These are phyloP conservation scores for Rhodeus uyekii DNA, from an alignment of 2,797 vertebrate species.

Conservation along the genomic window DNA sequence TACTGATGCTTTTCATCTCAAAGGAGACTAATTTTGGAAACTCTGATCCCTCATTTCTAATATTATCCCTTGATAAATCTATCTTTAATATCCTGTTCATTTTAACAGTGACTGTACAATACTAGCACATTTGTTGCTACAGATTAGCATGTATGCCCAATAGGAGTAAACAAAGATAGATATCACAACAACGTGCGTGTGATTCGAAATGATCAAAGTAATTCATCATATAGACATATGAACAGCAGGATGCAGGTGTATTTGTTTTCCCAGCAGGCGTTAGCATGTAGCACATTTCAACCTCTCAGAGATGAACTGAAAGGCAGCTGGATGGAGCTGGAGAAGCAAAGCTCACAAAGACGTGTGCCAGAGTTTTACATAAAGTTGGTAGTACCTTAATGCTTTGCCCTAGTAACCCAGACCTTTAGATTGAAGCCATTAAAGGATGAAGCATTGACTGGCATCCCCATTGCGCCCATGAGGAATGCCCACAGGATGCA, in stretches of 20 bases:
- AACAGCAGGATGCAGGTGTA: background rate
- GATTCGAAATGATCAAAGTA: background rate
- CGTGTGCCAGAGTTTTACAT: background rate
- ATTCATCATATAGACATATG: background rate
- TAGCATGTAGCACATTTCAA: background rate
- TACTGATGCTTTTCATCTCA: background rate
- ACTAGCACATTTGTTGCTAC: background rate
- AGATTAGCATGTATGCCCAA: background rate
- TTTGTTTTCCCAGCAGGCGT: background rate
- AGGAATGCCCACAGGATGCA: background rate
- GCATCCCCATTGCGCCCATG: background rate
- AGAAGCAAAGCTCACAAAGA: background rate
- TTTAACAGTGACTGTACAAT: background rate
- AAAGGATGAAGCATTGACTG: background rate
- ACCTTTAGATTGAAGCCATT: background rate
- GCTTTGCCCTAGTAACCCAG: constrained; percentile 1
- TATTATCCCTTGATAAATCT: background rate
- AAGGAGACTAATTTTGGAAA: constrained; percentile 1
- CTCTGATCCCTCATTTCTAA: background rate
- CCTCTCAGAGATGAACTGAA: background rate
- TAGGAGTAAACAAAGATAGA: background rate
- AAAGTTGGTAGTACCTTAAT: background rate
- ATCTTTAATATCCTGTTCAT: background rate
- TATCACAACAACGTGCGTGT: background rate
- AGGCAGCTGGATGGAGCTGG: background rate